Evolutionary conservation across 2,113 vertebrate species (phyloP).

Genomic region (Haplotaxodon microlepis): DNA sequence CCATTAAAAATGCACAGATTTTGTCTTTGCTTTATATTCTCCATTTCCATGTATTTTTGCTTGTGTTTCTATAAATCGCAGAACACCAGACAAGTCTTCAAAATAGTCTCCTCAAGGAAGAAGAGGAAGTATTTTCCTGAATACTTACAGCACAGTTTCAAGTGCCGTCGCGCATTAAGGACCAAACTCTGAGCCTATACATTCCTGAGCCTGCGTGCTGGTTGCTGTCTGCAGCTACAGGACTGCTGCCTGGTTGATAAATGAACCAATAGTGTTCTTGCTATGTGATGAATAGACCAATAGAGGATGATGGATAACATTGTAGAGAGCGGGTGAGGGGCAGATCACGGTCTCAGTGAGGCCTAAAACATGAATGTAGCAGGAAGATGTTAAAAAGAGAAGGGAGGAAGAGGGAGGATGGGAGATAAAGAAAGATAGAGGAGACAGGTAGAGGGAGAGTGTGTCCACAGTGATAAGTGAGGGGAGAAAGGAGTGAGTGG

Average conservation of each 20-base stretch:
- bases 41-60: neutral
- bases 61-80: neutral
- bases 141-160: slow-evolving; percentile 1
- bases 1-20: neutral
- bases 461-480: slow-evolving; percentile 19
- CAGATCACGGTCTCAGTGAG: neutral
- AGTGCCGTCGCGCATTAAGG: slow-evolving; percentile 19
- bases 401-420: neutral
- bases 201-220: slow-evolving; percentile 46
- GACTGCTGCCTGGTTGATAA: slow-evolving; percentile 35
- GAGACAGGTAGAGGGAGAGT: slow-evolving; percentile 2
- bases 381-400: slow-evolving; percentile 25
- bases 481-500: slow-evolving; percentile 10
- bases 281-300: slow-evolving; percentile 62
- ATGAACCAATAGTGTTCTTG: slow-evolving; percentile 45
- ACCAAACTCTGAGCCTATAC: slow-evolving; percentile 28
- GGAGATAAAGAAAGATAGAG: neutral
- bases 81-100: neutral
- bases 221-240: slow-evolving; percentile 43
- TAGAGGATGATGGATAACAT: slow-evolving; percentile 63
- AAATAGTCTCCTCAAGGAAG: neutral
- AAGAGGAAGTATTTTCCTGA: neutral
- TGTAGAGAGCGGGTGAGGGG: neutral
- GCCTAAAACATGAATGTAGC: slow-evolving; percentile 33
- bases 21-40: neutral